Conservation (phyloP, 2,113 vertebrate species). For the Dasyprocta punctata region DNA sequence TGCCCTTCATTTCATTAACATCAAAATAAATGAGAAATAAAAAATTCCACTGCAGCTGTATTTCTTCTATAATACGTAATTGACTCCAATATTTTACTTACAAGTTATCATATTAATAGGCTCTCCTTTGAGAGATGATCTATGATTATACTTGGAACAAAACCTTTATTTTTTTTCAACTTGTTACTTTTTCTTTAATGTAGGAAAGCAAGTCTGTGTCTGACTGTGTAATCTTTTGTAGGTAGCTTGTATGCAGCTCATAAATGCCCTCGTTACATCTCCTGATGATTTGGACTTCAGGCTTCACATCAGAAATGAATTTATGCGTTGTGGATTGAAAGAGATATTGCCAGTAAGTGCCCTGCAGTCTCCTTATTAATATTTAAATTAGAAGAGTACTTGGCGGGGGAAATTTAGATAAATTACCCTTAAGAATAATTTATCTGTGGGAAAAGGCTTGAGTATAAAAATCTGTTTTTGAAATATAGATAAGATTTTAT, state of each 20-base stretch:
- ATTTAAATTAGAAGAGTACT: conserved; percentile 86
- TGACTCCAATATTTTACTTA: conserved; percentile 32
- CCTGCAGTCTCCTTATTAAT: conserved; percentile 86
- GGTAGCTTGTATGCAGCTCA: conserved; percentile 99
- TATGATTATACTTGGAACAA: conserved; percentile 7
- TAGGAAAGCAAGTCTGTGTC: conserved; percentile 32
- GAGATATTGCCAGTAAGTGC: conserved; percentile 96
- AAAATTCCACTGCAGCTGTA: not conserved
- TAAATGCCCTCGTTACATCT: conserved; percentile 98
- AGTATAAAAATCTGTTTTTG: conserved; percentile 67
- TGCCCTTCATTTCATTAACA: not conserved
- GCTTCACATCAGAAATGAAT: conserved; percentile 99
- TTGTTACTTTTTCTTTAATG: not conserved
- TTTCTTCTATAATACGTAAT: conserved; percentile 11
- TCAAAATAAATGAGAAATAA: not conserved
- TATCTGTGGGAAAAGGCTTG: conserved; percentile 66
- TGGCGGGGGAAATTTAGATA: conserved; percentile 72
- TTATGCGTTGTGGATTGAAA: conserved; percentile 98
- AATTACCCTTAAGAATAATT: conserved; percentile 76
- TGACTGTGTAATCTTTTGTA: conserved; percentile 85
- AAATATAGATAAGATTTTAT: conserved; percentile 73
- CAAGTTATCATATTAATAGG: not conserved
- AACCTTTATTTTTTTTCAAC: not conserved
- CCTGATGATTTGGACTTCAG: conserved; percentile 99
- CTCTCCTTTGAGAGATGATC: not conserved